Evolutionary conservation across 2,888 invertebrate genomes (phyloP), one percentile per base, ranked within the genome.

Genomic region (Tolmerus cingulatus): DNA sequence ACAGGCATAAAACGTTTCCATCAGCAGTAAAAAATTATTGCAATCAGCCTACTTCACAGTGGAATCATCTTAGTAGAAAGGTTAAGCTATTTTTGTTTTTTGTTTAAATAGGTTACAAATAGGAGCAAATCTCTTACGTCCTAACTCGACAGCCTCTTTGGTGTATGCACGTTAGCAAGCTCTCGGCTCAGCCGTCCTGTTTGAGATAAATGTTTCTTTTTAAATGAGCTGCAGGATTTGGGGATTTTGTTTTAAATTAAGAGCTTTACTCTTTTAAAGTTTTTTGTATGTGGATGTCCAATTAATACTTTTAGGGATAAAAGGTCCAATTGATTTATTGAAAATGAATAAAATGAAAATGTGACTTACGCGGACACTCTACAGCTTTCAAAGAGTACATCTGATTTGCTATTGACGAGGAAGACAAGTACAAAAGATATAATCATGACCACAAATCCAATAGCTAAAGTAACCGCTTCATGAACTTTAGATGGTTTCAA

Each of bases 401-500:
- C 92, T 78, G 92, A 91, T 87, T 91, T 91, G 55, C 91, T 92
- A 87, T 91, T 93, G 14, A 93, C 91, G 51, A 93, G 90, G 88
- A 91, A 93, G 86, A 93, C 90, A 43, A 92, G 88, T 82, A 92
- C 91, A 88, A 93, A 92, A 14, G 92, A 92, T 79, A 92, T 89
- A 37, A 93, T 89, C 86, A 92, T 89, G 7, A 93, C 91, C 86
- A 92, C 90, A 87, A 92, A 89, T 57, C 93, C 93, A 89, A 92
- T 90, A 51, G 91, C 90, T 37, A 93, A 89, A 4, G 92, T 92
- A 40, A 91, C 88, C 43, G 91, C 90, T 90, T 93, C 91, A 87
- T 93, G 92, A 30, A 90, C 89, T 87, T 90, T 90, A 88, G 93
- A 92, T 88, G 97, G 96, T 90, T 95, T 94, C 87, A 98, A 93